Evolutionary conservation across 2,888 invertebrate species (phyloP).

Genomic region (Trissoscelio sp.): DNA sequence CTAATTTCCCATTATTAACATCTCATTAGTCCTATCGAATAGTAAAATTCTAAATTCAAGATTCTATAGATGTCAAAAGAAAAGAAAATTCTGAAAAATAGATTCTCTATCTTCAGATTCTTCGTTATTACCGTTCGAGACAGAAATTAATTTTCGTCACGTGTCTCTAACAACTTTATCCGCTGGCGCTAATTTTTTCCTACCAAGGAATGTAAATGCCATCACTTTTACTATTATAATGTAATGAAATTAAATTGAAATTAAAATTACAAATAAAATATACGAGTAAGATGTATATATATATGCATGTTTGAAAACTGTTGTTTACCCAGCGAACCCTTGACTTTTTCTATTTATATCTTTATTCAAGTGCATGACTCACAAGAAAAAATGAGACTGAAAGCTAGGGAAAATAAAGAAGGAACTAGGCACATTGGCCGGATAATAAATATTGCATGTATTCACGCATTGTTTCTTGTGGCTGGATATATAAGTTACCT

Average conservation of each 20-base stretch:
- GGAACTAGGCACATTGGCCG: slow-evolving; percentile 22
- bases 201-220: not conserved
- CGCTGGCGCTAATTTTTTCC: slow-evolving; percentile 4
- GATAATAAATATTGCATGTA: slow-evolving; percentile 36
- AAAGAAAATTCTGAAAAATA: slow-evolving; percentile 12
- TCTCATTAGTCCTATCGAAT: too few relatives aligned
- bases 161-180: slow-evolving; percentile 6
- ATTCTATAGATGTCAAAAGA: not conserved
- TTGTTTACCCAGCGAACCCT: slow-evolving; percentile 1
- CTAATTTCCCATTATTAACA: too few relatives aligned
- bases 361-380: slow-evolving; percentile 40
- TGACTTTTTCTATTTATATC: slow-evolving; percentile 32
- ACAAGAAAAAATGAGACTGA: slow-evolving; percentile 45
- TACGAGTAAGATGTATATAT: not conserved
- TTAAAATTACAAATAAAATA: slow-evolving; percentile 31
- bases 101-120: not conserved
- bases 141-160: slow-evolving; percentile 41
- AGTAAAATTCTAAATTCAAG: too few relatives aligned
- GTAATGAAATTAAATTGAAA: not conserved
- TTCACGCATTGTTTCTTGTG: slow-evolving; percentile 40
- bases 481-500: slow-evolving; percentile 27
- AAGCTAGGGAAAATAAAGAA: slow-evolving; percentile 36
- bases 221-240: slow-evolving; percentile 18
- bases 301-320: slow-evolving; percentile 9
- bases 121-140: slow-evolving; percentile 10